Base-by-base conservation (phyloP, 2,888 invertebrate species). In the Nomada goodeniana region DNA sequence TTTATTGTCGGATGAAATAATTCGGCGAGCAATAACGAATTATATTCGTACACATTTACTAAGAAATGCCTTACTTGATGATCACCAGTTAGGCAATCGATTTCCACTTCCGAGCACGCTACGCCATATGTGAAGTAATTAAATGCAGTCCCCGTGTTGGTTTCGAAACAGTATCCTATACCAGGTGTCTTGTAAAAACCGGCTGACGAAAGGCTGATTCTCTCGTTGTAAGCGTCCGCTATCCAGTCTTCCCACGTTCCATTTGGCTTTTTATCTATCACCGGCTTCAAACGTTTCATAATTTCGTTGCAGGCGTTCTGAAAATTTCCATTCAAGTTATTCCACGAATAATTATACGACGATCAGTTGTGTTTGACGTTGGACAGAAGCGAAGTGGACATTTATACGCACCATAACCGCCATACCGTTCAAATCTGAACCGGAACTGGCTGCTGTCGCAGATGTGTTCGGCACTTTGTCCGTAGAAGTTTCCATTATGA, bases 41-140 rank as follows among this genome's bases (percentile, higher is more conserved):
- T 2, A 10, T 42, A 29, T 29, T 29, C 29, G 29, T 29, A 5
- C 36, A 20, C 42, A 5, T 2, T 20, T 2, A n/a, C 2, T 4
- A 59, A 44, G 52, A 60, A 50, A 47, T 20, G 23, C 55, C 20
- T 15, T 91, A 96, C 96, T 94, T 97, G 96, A 94, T 99, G 98
- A 91, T 99, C 98, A 10, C 99, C 99, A 36, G 98, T 98, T 0
- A 99, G 95, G 89, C 98, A 98, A 94, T 99, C 98, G 36, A 99
- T 96, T 95, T 98, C 98, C 1, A 98, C 98, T 93, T 98, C 97
- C 0, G 97, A 96, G 87, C 97, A 97, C 9, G 97, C 98, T 0
- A 96, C 97, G 0, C 98, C 99, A 92, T 95, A 98, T 0, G 98
- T 97, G 90, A 95, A 98, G 92, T 99, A 99, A 91, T 96, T 96